These are phyloP conservation scores for Leucoraja ocellata DNA, from an alignment of 2,797 vertebrate species.

Conservation along the genomic window DNA sequence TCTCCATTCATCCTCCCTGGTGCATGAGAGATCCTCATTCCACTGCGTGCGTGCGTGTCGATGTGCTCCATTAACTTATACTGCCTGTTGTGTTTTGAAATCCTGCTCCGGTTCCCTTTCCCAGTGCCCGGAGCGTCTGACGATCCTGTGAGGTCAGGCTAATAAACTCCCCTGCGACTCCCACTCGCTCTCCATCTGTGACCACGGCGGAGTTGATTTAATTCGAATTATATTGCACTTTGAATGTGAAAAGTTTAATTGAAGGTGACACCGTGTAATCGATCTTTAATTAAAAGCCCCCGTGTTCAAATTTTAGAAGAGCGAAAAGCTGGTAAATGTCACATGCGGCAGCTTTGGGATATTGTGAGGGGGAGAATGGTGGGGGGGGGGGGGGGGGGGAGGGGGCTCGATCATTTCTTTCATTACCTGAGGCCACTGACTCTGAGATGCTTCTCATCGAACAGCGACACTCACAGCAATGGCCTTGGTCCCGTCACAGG, in stretches of 20 bases:
- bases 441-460: background rate
- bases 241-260: constrained; percentile 37
- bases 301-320: constrained; percentile 25
- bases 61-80: background rate
- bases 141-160: background rate
- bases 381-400: background rate
- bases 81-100: background rate
- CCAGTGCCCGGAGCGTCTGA: background rate
- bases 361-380: too few relatives aligned
- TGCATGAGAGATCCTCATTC: background rate
- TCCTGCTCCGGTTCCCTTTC: background rate
- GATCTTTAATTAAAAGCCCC: constrained; percentile 37
- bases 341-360: constrained; percentile 5
- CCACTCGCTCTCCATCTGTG: constrained; percentile 20
- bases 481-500: background rate
- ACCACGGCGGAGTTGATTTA: background rate
- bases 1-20: too few relatives aligned
- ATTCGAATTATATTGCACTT: constrained; percentile 34
- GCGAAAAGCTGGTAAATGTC: constrained; percentile 28
- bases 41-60: too few relatives aligned
- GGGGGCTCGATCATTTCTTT: background rate
- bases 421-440: background rate
- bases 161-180: constrained; percentile 13
- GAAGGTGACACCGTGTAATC: constrained; percentile 34
- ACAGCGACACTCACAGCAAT: background rate